Conservation (phyloP, 2,113 vertebrate species). For the Bubo scandiacus region DNA sequence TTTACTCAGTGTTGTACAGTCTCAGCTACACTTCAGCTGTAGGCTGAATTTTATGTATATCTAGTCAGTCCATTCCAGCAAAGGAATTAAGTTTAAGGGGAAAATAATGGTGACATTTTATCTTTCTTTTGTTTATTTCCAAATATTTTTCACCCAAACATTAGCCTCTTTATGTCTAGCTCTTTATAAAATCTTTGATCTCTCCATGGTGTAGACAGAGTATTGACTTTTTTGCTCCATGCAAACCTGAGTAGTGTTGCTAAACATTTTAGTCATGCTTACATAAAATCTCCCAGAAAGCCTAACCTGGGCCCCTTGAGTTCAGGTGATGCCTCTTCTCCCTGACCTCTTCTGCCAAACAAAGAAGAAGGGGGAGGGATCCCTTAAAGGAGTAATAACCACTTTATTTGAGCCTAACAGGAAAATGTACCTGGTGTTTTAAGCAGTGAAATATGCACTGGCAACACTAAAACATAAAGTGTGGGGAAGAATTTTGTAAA, state of each 20-base stretch:
- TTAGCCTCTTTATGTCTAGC: neutral
- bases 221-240: slow-evolving; percentile 25
- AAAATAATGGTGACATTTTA: neutral
- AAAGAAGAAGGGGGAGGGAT: neutral
- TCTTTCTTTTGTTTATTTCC: slow-evolving; percentile 9
- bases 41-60: neutral
- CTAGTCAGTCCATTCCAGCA: neutral
- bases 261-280: slow-evolving; percentile 67
- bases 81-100: neutral
- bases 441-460: neutral
- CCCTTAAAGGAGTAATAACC: slow-evolving; percentile 13
- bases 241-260: slow-evolving; percentile 39
- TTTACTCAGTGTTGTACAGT: neutral
- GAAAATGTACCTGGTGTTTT: neutral
- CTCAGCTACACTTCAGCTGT: neutral
- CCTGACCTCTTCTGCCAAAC: slow-evolving; percentile 35
- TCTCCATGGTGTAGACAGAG: neutral
- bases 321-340: slow-evolving; percentile 61
- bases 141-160: slow-evolving; percentile 19
- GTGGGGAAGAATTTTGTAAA: neutral
- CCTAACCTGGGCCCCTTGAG: slow-evolving; percentile 25
- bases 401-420: neutral
- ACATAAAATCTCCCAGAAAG: slow-evolving; percentile 54
- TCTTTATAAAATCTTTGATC: slow-evolving; percentile 41
- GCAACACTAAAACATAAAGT: neutral